phyloP scores from a whole-genome alignment of 2,113 vertebrate species.

The Cygnus atratus region DNA sequence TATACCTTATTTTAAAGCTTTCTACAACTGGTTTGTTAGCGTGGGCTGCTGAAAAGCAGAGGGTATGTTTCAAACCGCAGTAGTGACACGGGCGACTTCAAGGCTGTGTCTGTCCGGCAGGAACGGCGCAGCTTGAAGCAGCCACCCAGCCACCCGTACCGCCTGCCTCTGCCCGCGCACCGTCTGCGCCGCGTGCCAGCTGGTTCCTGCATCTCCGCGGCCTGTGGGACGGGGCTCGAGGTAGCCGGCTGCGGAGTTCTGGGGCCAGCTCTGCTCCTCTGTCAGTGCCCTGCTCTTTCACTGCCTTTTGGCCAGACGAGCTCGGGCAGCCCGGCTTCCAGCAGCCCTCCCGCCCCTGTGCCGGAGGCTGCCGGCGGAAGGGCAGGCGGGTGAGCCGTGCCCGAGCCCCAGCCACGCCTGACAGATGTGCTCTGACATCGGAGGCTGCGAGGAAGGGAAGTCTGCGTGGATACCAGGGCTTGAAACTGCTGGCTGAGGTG shows the following conservation, averaged over 20 bases:
- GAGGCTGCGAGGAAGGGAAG: neutral
- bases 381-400: neutral
- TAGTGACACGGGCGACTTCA: rapidly evolving
- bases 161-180: neutral
- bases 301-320: neutral
- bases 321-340: neutral
- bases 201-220: neutral
- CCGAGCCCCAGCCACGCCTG: neutral
- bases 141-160: neutral
- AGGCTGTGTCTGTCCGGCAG: neutral
- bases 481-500: neutral
- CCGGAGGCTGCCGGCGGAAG: rapidly evolving
- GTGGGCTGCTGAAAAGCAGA: neutral
- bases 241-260: neutral
- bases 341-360: neutral
- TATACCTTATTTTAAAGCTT: neutral
- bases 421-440: neutral
- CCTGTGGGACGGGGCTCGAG: neutral
- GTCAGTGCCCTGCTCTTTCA: neutral
- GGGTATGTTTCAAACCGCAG: neutral
- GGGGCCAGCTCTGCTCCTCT: neutral
- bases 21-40: neutral
- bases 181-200: rapidly evolving
- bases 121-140: neutral
- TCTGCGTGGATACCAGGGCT: neutral